Evolutionary conservation across 2,888 invertebrate genomes (phyloP).

Genomic region (Nematopogon swammerdamellus): DNA sequence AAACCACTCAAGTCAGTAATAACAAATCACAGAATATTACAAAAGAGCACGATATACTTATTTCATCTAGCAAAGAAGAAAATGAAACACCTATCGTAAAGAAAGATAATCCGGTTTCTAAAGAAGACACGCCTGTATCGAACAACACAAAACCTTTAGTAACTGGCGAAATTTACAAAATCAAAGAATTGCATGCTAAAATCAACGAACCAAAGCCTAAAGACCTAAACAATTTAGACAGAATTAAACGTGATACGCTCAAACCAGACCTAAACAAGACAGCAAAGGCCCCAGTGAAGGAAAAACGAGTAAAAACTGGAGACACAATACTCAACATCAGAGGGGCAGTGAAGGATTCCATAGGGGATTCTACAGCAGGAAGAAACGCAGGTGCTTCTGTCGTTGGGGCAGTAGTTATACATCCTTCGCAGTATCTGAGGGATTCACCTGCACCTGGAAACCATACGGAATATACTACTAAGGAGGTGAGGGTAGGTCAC

Average conservation of each 20-base stretch:
- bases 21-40: no score
- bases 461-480: conserved; percentile 14
- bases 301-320: conserved; percentile 20
- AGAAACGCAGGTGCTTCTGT: conserved; percentile 31
- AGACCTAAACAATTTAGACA: neutral
- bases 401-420: conserved; percentile 42
- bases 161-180: no score
- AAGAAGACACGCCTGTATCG: no score
- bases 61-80: no score
- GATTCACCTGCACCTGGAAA: conserved; percentile 11
- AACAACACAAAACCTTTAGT: no score
- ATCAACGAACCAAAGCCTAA: no score
- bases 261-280: neutral
- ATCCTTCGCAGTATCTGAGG: conserved; percentile 25
- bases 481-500: no score
- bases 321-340: conserved; percentile 48
- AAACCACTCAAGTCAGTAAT: no score
- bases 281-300: neutral
- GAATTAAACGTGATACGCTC: neutral
- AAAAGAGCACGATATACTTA: no score
- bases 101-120: no score
- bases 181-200: no score
- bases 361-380: conserved; percentile 38
- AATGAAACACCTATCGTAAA: no score
- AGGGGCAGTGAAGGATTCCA: conserved; percentile 42